Percentiles rank a stretch among this genome's conserved stretches.
Evolutionary conservation across 2,113 vertebrate species (phyloP).

Genomic region (Sinocyclocheilus anophthalmus): DNA sequence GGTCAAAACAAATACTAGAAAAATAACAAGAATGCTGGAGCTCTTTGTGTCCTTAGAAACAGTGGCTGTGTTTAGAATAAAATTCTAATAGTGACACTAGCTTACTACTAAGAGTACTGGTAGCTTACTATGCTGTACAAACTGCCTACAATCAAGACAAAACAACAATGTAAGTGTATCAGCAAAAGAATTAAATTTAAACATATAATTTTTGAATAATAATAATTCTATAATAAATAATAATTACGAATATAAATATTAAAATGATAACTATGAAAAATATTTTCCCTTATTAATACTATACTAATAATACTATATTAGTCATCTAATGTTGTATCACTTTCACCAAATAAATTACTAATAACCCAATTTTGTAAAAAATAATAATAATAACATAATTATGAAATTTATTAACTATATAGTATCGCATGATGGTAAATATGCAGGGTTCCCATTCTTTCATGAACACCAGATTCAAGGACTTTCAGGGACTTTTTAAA

Average conservation of each 20-base stretch:
- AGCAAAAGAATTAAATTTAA: neutral
- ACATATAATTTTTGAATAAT: neutral
- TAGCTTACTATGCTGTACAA: neutral
- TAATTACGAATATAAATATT: neutral
- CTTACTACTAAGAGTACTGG: neutral
- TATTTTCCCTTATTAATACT: too few species aligned
- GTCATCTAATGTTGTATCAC: too few species aligned
- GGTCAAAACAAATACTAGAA: slow-evolving; percentile 31
- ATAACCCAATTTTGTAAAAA: too few species aligned
- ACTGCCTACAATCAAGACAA: neutral
- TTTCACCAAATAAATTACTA: too few species aligned
- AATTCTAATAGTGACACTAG: neutral
- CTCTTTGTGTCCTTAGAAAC: neutral
- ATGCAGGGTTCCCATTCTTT: too few species aligned
- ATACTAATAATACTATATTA: too few species aligned
- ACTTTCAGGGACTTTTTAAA: too few species aligned
- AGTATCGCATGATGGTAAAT: too few species aligned
- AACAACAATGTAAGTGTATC: neutral
- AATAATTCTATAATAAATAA: neutral
- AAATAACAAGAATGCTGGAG: slow-evolving; percentile 30
- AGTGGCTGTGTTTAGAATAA: neutral
- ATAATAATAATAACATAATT: too few species aligned
- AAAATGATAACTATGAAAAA: neutral
- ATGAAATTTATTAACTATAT: too few species aligned
- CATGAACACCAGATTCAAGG: too few species aligned